phyloP scores from a whole-genome alignment of 2,888 invertebrate genomes.

The Nephrotoma flavescens region DNA sequence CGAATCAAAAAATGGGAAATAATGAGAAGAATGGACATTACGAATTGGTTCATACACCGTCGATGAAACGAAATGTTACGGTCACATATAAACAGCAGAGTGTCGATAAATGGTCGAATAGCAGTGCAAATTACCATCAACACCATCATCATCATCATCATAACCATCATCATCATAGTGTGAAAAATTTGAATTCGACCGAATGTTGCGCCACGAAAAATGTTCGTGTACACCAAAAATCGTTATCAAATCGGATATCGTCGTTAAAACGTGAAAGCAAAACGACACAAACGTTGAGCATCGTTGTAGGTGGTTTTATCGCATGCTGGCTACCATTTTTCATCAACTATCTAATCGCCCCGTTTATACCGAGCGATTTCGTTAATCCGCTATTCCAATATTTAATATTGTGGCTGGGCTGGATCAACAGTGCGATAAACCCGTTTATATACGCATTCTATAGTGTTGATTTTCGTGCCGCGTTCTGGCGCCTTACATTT shows the following conservation, averaged over 20 bases:
- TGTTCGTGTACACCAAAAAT: slow-evolving; percentile 23
- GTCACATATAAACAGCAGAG: slow-evolving; percentile 1
- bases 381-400: slow-evolving; percentile 20
- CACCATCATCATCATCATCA: slow-evolving; percentile 8
- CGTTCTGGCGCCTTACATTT: slow-evolving; percentile 68
- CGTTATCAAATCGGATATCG: slow-evolving; percentile 40
- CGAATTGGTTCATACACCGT: slow-evolving; percentile 11
- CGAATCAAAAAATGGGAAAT: not conserved
- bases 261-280: slow-evolving; percentile 65
- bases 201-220: slow-evolving; percentile 12
- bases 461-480: slow-evolving; percentile 72
- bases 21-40: slow-evolving; percentile 8
- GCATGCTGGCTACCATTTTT: slow-evolving; percentile 85
- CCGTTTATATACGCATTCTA: slow-evolving; percentile 86
- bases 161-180: slow-evolving; percentile 5
- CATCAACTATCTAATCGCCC: slow-evolving; percentile 65
- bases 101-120: not conserved
- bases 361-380: slow-evolving; percentile 51
- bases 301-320: slow-evolving; percentile 80
- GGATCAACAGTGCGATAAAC: slow-evolving; percentile 82
- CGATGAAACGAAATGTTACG: slow-evolving; percentile 9
- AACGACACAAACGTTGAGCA: slow-evolving; percentile 73
- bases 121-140: not conserved
- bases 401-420: slow-evolving; percentile 53
- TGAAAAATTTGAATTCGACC: slow-evolving; percentile 5